Evolutionary conservation across 1,140 invertebrate species (phyloP).

Genomic region (Drosophila bipectinata): DNA sequence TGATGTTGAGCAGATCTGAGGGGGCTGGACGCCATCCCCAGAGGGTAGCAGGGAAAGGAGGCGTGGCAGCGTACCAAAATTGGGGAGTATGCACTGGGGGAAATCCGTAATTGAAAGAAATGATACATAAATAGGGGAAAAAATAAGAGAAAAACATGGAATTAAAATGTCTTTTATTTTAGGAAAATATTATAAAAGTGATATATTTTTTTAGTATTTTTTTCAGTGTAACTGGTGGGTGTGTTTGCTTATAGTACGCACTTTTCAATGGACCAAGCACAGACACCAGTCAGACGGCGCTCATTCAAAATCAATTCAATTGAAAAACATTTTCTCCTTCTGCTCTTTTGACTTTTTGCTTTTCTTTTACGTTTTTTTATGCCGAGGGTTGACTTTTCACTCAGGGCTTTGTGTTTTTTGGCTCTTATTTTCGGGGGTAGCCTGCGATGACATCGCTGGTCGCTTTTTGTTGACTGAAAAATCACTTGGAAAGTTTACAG

Average conservation of each 20-base stretch:
- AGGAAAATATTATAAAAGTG: background rate
- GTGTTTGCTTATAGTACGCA: conserved; percentile 43
- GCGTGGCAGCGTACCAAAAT: conserved; percentile 52
- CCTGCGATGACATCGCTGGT: conserved; percentile 36
- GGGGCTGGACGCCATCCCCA: conserved; percentile 9
- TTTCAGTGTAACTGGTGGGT: conserved; percentile 6
- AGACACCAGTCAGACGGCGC: conserved; percentile 64
- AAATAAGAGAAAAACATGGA: no score
- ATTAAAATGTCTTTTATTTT: no score
- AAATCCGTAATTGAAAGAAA: background rate
- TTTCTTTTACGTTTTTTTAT: conserved; percentile 4
- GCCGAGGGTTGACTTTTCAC: conserved; percentile 36
- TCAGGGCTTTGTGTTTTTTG: conserved; percentile 1
- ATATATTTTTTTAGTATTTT: no score
- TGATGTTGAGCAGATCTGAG: conserved; percentile 22
- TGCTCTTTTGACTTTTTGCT: conserved; percentile 6
- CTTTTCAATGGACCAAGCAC: conserved; percentile 69
- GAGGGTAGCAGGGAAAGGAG: conserved; percentile 15
- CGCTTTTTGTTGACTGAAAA: conserved; percentile 50
- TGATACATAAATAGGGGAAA: no score
- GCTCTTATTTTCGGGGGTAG: conserved; percentile 13
- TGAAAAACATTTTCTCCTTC: conserved; percentile 67
- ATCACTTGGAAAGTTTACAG: conserved; percentile 62
- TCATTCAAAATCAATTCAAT: conserved; percentile 81
- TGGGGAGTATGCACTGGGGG: conserved; percentile 25